Base-by-base conservation (phyloP, 2,888 invertebrate species). In the Ypsolopha sequella region DNA sequence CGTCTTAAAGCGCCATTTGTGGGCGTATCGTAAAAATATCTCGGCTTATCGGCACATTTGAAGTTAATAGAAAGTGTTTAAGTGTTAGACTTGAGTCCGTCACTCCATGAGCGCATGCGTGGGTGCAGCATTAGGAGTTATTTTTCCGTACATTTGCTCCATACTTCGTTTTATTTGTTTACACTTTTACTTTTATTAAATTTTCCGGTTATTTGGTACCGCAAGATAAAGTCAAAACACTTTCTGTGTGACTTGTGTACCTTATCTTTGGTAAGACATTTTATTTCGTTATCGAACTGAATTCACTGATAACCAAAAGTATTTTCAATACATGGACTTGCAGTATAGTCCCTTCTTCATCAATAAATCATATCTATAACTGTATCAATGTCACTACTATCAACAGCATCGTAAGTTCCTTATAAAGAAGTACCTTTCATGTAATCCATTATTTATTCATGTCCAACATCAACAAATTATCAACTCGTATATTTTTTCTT, bases 121-220 rank as follows among this genome's bases (percentile, higher is more conserved):
- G 38, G 41, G 48, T 39, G 45, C 43, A 43, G 7, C 41, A 44
- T 34, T 49, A 44, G 44, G 48, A 10, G 34, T 52, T 39, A 34
- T 34, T 9, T 14, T 33, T 36, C 48, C 52, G 48, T 34, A 24
- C 38, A 36, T 14, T 36, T n/a, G 47, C 13, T n/a, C 11, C 48
- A 39, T 38, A 36, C 10, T 38, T 33, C 38, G 46, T n/a, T 13
- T 14, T 24, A 24, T 24, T 24, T 46, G 51, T 49, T 36, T 52
- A 45, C 49, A 52, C 52, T 52, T 52, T 52, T 52, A 52, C 52
- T 49, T 41, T 49, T 39, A 10, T 14, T 13, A 24, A 38, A 34
- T 51, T 51, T 46, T 38, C 38, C 33, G 38, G 45, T 49, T 24
- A 24, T 13, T 34, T 50, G 36, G 24, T 36, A 7, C 48, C 39